Base-by-base conservation (phyloP, 2,113 vertebrate species). In the Dunckerocampus dactyliophorus region DNA sequence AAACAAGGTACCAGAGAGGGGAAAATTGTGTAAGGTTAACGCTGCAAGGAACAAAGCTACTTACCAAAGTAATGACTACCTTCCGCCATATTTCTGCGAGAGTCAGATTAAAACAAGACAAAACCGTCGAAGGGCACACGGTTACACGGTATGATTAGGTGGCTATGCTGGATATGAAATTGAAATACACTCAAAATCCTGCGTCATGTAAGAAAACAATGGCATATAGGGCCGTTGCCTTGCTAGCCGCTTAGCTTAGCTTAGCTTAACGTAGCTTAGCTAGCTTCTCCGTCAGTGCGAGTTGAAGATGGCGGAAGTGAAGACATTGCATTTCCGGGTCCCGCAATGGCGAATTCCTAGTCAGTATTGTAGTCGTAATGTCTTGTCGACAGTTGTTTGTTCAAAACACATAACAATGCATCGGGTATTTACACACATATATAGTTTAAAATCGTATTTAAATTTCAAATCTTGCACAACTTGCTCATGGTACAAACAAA, bases 51-150 rank as follows among this genome's bases (percentile, higher is more conserved):
- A 42, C 59, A 43, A 17, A 10, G 4, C 45, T 42, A 47, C 85
- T 87, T 72, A 89, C 90, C 87, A 56, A 89, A 88, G 71, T 85
- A 88, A 54, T 84, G 77, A 8, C 83, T 82, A 76, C 87, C 72
- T 17, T 90, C 89, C 84, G 85, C 85, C 84, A 89, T 89, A 22
- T 87, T 88, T 72, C 66, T 62, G 51, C 19, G 47, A 64, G 55
- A 37, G 65, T 79, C 58, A 55, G 51, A 42, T 54, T 16, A 60
- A 34, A n/a, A 60, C 63, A 72, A 43, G 47, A 4, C 22, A 59
- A 62, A 64, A 47, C 24, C 13, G 37, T 13, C 19, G 5, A 42
- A 19, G 2, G 39, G 39, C 13, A 43, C 39, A 43, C 39, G 3
- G 39, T 43, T 43, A 43, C 10, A 43, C 39, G 12, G 39, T 43